Conservation (phyloP, 2,797 vertebrate species). For the Podarcis siculus region DNA sequence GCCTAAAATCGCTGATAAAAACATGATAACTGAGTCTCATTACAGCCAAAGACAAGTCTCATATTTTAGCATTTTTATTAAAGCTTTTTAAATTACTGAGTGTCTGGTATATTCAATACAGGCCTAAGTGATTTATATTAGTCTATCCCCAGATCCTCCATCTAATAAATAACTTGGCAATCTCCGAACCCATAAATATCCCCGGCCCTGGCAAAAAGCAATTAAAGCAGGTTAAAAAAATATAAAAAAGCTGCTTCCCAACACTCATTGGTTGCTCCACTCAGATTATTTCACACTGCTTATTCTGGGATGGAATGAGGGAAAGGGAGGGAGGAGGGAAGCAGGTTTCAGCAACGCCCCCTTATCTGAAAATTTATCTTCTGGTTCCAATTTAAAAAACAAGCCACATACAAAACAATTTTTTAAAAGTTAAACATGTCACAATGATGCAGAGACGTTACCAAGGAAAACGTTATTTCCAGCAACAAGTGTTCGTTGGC, state of each 20-base stretch:
- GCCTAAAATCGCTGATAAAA: conserved; percentile 69
- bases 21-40: conserved; percentile 72
- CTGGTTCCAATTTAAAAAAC: conserved; percentile 27
- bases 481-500: conserved; percentile 51
- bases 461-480: conserved; percentile 42
- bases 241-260: neutral
- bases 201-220: conserved; percentile 69
- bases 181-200: conserved; percentile 78
- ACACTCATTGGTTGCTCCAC: neutral
- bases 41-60: conserved; percentile 72
- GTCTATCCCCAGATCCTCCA: conserved; percentile 77
- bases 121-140: conserved; percentile 78
- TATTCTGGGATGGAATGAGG: neutral
- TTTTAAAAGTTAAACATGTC: conserved; percentile 41
- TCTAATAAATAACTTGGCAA: conserved; percentile 82
- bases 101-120: conserved; percentile 76
- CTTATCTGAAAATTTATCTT: conserved; percentile 29
- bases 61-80: conserved; percentile 82
- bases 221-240: conserved; percentile 63
- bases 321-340: neutral
- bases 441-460: conserved; percentile 37
- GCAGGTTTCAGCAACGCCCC: neutral
- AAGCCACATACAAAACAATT: conserved; percentile 22
- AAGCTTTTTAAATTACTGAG: conserved; percentile 81
- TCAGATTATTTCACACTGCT: conserved; percentile 23